Evolutionary conservation across 2,113 vertebrate genomes (phyloP).

Genomic region (Athene cunicularia): DNA sequence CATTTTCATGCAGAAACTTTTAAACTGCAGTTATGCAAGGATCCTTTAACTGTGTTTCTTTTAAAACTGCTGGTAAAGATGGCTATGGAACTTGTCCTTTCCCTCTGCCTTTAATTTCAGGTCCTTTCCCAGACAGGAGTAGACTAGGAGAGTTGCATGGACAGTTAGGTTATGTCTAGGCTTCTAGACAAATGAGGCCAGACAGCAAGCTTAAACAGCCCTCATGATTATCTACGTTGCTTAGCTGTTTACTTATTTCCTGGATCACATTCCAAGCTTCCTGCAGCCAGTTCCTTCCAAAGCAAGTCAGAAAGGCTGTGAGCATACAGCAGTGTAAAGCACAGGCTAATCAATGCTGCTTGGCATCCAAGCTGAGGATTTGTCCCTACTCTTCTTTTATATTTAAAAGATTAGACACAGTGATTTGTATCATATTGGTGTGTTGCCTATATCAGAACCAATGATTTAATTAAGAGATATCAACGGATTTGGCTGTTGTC

Average conservation of each 20-base stretch:
- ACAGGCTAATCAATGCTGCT: not conserved
- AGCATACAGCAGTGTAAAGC: not conserved
- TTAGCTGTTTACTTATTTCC: not conserved
- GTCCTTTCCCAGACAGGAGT: not conserved
- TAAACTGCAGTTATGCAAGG: not conserved
- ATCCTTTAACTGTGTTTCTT: not conserved
- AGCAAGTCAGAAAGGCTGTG: not conserved
- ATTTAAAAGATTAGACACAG: not conserved
- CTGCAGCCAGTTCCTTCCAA: not conserved
- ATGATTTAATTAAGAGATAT: conserved; percentile 20
- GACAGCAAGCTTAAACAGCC: not conserved
- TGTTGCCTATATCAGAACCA: conserved; percentile 9
- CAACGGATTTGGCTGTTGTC: not conserved
- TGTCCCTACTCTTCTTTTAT: not conserved
- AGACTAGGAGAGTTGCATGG: not conserved
- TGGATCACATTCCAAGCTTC: not conserved
- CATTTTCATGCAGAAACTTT: not conserved
- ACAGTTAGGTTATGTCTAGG: not conserved
- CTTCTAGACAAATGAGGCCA: not conserved
- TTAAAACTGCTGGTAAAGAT: not conserved
- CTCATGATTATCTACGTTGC: rapidly evolving
- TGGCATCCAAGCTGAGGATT: not conserved
- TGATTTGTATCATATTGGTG: not conserved
- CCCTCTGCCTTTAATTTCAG: not conserved
- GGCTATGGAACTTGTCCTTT: not conserved